These are phyloP conservation scores for Apodemus speciosus DNA, from an alignment of 2,113 vertebrate genomes.

Conservation along the genomic window DNA sequence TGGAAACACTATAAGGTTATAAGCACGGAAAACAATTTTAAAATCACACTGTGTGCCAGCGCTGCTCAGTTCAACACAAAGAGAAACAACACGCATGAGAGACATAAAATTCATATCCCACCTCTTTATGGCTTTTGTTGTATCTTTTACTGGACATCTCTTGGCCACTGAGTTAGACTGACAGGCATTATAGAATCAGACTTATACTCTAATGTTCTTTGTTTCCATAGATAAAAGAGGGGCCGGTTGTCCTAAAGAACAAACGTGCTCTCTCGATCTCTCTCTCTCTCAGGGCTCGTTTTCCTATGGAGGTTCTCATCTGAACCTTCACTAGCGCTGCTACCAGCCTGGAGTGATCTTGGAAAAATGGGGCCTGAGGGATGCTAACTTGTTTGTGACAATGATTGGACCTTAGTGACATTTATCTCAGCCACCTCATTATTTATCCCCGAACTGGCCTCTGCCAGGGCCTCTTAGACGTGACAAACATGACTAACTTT, in stretches of 20 bases:
- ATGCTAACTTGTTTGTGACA: background rate
- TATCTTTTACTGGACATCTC: background rate
- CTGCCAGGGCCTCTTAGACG: background rate
- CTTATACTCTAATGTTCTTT: background rate
- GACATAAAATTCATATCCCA: background rate
- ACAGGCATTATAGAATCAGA: background rate
- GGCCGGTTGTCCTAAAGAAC: background rate
- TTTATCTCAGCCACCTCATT: background rate
- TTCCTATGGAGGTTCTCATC: slow-evolving; percentile 3
- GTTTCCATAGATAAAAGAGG: background rate
- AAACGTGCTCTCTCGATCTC: background rate
- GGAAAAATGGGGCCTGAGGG: background rate
- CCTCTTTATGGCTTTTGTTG: background rate
- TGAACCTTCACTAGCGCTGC: background rate
- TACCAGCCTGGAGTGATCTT: background rate
- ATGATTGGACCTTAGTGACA: background rate
- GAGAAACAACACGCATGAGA: slow-evolving; percentile 3
- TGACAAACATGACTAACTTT: background rate
- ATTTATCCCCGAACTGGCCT: background rate
- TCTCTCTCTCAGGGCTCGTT: background rate
- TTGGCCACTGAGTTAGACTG: background rate
- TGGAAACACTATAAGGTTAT: background rate
- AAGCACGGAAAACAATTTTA: slow-evolving; percentile 42
- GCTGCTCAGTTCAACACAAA: background rate
- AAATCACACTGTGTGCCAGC: background rate